Evolutionary conservation across 2,797 vertebrate genomes (phyloP).

Genomic region (Neomorphus geoffroyi): DNA sequence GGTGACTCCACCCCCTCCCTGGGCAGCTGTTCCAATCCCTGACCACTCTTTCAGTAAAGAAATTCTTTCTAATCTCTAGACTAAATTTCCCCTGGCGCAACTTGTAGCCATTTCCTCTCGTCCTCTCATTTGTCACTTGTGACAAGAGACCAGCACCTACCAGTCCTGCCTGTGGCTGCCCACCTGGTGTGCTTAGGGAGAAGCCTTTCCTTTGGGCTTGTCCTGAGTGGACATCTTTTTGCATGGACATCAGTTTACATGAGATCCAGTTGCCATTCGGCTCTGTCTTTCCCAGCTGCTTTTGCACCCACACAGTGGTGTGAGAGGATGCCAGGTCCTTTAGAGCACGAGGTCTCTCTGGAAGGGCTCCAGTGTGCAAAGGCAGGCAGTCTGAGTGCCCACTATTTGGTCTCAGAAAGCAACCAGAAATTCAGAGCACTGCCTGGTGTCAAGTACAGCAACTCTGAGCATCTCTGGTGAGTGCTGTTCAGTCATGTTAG

Average conservation of each 20-base stretch:
- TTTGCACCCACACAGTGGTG: neutral
- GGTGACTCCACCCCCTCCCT: too few species aligned
- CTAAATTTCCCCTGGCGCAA: too few species aligned
- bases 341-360: neutral
- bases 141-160: too few species aligned
- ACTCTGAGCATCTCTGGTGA: neutral
- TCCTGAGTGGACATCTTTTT: neutral
- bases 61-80: too few species aligned
- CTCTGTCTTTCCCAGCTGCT: neutral
- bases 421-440: neutral
- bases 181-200: neutral
- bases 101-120: too few species aligned
- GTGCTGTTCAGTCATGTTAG: neutral
- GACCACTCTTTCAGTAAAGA: too few species aligned
- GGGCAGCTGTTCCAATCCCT: too few species aligned
- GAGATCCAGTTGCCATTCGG: fast-evolving
- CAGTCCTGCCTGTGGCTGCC: neutral
- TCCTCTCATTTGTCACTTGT: too few species aligned
- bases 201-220: neutral
- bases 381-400: neutral
- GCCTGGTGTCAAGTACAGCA: neutral
- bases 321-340: neutral
- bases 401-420: neutral
- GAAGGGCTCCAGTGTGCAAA: neutral
- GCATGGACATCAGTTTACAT: too few species aligned